Percentiles rank a stretch among this genome's conserved stretches.
Evolutionary conservation across 2,797 vertebrate species (phyloP).

Genomic region (Eremophila alpestris): DNA sequence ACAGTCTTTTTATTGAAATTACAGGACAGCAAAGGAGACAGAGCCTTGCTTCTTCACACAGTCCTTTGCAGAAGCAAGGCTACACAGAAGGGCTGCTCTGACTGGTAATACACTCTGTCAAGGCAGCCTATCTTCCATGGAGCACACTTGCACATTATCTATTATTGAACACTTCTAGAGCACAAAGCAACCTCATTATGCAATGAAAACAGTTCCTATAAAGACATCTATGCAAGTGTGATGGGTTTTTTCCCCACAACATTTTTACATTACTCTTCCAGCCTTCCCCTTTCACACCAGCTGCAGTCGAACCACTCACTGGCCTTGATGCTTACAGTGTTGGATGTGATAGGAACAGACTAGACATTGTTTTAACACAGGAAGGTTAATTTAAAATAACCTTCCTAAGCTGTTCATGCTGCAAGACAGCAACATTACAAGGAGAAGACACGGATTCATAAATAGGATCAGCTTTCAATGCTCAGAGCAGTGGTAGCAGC

Average conservation of each 20-base stretch:
- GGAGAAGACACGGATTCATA: constrained; percentile 34
- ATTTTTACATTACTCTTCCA: neutral
- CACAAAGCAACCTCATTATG: neutral
- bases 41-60: neutral
- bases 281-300: neutral
- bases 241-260: neutral
- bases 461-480: constrained; percentile 48
- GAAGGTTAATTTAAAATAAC: constrained; percentile 70
- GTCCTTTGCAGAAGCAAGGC: neutral
- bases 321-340: constrained; percentile 13
- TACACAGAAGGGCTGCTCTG: neutral
- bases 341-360: constrained; percentile 59
- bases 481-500: constrained; percentile 28
- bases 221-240: neutral
- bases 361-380: constrained; percentile 48
- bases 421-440: constrained; percentile 44
- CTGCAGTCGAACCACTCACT: neutral
- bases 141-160: neutral
- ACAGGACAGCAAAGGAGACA: neutral
- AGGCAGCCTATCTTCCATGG: neutral
- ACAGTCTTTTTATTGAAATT: neutral
- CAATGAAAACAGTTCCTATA: neutral
- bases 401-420: constrained; percentile 45
- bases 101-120: neutral
- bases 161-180: neutral